Evolutionary conservation across 2,888 invertebrate genomes (phyloP), one percentile per base, ranked within the genome.

Genomic region (Ischnura elegans): DNA sequence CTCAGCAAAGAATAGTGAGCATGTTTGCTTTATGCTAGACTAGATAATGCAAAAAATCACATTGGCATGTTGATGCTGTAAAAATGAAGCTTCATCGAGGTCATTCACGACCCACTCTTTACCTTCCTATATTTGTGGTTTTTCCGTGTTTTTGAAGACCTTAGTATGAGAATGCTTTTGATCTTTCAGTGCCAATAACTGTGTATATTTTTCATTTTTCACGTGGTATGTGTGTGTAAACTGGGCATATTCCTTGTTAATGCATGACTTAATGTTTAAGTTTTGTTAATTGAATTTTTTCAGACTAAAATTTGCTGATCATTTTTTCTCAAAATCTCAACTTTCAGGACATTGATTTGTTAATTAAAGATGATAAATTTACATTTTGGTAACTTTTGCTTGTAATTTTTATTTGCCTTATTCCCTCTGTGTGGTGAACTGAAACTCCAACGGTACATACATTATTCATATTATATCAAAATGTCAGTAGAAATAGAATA

Each of bases 11-110:
- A 87, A 25, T 51, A 43, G 42, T 25, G 29, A 90, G 90, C 90
- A 90, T 90, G 90, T 42, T 36, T 90, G 90, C 90, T 90, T 90
- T 43, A 43, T 61, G 13, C 66, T 90, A 90, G 90, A 36, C 61
- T 90, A 90, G 90, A 21, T 0, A 43, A 36, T 55, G 90, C 90
- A 1, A 25, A 61, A 61, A 66, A 55, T 43, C 45, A n/a, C 55
- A 61, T 43, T 43, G 29, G 51, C 42, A 43, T 61, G 43, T 90
- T 43, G 13, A 36, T 45, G 46, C 86, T 86, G 42, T 86, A 13
- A 45, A 46, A 86, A 46, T n/a, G n/a, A 86, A 43, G 43, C 45
- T 45, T 5, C 8, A 86, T 86, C 25, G 4, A 86, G 36, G n/a
- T 21, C 46, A 47, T 21, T n/a, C 29, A 25, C 5, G 25, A n/a